phyloP scores from a whole-genome alignment of 2,888 invertebrate species.

The Schizotus pectinicornis region DNA sequence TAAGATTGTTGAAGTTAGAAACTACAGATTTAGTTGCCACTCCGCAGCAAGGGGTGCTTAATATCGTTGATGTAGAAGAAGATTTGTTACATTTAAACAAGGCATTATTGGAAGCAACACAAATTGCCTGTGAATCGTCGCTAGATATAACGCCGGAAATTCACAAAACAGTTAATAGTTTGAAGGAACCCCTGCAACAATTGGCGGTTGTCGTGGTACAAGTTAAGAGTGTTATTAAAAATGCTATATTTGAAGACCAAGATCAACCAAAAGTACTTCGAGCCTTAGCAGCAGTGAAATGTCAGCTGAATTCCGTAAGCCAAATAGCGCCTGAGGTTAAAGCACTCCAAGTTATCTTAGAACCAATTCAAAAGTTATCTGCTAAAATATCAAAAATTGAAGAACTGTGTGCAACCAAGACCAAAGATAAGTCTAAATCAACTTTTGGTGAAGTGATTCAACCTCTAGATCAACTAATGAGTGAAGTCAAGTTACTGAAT shows the following conservation, averaged over 20 bases:
- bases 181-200: neutral
- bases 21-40: neutral
- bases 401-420: neutral
- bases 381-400: slow-evolving; percentile 20
- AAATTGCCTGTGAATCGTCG: too few relatives aligned
- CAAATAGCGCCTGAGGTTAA: slow-evolving; percentile 15
- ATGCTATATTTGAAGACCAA: slow-evolving; percentile 4
- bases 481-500: slow-evolving; percentile 28
- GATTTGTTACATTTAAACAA: too few relatives aligned
- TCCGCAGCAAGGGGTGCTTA: slow-evolving; percentile 11
- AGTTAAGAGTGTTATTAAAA: neutral
- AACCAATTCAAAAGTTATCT: slow-evolving; percentile 25
- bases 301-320: too few relatives aligned
- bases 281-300: slow-evolving; percentile 3
- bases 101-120: too few relatives aligned
- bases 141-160: too few relatives aligned
- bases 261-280: slow-evolving; percentile 11
- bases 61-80: neutral
- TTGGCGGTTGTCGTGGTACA: neutral
- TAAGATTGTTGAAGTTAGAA: neutral
- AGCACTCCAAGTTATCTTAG: slow-evolving; percentile 19
- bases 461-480: neutral
- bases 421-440: slow-evolving; percentile 4
- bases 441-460: slow-evolving; percentile 5
- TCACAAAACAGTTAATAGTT: too few relatives aligned